phyloP scores from a whole-genome alignment of 2,888 invertebrate species.

The Eulithis testata region DNA sequence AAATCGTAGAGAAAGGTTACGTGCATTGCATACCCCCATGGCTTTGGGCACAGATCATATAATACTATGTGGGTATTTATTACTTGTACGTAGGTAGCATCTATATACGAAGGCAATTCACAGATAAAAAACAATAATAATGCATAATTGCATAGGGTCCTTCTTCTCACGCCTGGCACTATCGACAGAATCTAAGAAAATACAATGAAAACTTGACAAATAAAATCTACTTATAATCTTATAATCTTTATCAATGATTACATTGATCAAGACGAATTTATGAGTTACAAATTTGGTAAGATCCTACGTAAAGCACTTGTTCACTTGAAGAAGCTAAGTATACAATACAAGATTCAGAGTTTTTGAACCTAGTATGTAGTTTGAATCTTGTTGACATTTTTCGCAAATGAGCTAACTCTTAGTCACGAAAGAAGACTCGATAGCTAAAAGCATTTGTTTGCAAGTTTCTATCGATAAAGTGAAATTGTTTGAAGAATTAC shows the following conservation, averaged over 20 bases:
- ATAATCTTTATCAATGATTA: too few species aligned
- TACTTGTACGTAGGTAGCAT: not conserved
- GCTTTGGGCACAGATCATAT: conserved; percentile 1
- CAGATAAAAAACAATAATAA: not conserved
- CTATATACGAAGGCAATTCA: not conserved
- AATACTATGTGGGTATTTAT: not conserved
- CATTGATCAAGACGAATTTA: too few species aligned
- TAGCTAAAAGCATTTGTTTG: conserved; percentile 22
- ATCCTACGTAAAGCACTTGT: too few species aligned
- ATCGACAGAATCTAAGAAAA: too few species aligned
- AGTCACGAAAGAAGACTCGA: conserved; percentile 58
- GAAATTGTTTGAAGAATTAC: conserved; percentile 72
- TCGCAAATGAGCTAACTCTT: not conserved
- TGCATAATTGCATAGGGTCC: too few species aligned
- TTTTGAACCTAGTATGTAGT: not conserved
- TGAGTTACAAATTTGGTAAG: too few species aligned
- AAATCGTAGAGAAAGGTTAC: conserved; percentile 66
- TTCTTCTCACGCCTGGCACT: too few species aligned
- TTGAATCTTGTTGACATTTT: not conserved
- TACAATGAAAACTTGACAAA: too few species aligned
- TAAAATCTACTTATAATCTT: too few species aligned
- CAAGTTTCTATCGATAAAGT: conserved; percentile 53
- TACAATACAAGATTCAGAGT: too few species aligned
- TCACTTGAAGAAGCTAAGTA: too few species aligned
- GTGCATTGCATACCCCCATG: conserved; percentile 29